phyloP scores from a whole-genome alignment of 2,113 vertebrate species.

The Pomatostomus ruficeps region DNA sequence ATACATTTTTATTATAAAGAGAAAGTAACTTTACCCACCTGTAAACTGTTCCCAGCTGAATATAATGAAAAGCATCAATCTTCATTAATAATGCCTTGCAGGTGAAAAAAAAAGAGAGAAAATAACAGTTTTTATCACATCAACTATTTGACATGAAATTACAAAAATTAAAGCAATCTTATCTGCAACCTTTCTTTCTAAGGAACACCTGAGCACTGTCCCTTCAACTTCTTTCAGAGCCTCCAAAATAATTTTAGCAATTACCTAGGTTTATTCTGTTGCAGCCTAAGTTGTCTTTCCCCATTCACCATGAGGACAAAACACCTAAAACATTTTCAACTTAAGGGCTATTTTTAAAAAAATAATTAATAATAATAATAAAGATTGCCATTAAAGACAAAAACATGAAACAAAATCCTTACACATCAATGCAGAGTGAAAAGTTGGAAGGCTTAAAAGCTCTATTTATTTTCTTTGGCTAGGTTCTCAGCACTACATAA shows the following conservation, averaged over 20 bases:
- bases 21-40: slow-evolving; percentile 67
- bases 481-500: neutral
- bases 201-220: neutral
- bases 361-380: neutral
- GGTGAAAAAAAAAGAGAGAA: neutral
- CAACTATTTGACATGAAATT: neutral
- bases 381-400: neutral
- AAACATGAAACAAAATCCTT: neutral
- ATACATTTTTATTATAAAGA: neutral
- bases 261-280: neutral
- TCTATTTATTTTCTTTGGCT: neutral
- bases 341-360: neutral
- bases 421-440: neutral
- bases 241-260: neutral
- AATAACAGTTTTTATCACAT: neutral
- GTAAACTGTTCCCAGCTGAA: slow-evolving; percentile 84
- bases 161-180: neutral
- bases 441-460: neutral
- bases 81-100: slow-evolving; percentile 93
- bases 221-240: neutral
- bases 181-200: neutral
- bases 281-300: neutral
- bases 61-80: slow-evolving; percentile 98
- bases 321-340: neutral
- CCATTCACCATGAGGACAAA: neutral